Evolutionary conservation across 2,797 vertebrate species (phyloP).

Genomic region (Labeo calbasu): DNA sequence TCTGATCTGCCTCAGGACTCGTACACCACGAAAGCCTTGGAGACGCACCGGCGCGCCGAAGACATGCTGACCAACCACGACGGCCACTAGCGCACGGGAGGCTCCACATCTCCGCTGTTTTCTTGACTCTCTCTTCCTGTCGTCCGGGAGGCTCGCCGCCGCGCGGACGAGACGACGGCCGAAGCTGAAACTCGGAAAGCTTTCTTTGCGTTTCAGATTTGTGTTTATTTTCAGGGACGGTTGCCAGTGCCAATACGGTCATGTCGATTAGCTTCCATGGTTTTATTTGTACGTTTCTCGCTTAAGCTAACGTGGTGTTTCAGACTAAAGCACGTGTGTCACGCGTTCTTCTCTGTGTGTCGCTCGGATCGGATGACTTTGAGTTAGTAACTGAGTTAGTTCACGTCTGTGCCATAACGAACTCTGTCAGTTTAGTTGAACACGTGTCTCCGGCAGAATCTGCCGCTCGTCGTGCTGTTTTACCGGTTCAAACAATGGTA

Average conservation of each 20-base stretch:
- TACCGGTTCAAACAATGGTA: conserved; percentile 93
- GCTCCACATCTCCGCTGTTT: background rate
- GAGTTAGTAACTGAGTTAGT: conserved; percentile 72
- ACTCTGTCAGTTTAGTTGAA: conserved; percentile 72
- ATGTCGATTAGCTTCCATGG: conserved; percentile 65
- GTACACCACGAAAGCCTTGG: conserved; percentile 99
- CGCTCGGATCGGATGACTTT: background rate
- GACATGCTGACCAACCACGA: conserved; percentile 90
- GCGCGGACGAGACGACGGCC: background rate
- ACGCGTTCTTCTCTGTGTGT: conserved; percentile 17
- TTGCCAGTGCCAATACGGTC: conserved; percentile 78
- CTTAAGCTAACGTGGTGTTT: conserved; percentile 29
- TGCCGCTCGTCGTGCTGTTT: conserved; percentile 76
- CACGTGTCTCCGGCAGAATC: conserved; percentile 78
- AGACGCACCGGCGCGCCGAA: conserved; percentile 92
- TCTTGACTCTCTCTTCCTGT: background rate
- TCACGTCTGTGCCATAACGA: conserved; percentile 85
- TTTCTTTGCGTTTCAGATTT: conserved; percentile 12
- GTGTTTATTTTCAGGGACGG: conserved; percentile 65
- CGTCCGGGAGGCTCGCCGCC: background rate
- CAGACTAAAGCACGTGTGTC: conserved; percentile 5
- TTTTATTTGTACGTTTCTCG: conserved; percentile 61
- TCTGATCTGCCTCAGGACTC: conserved; percentile 99
- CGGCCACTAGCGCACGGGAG: conserved; percentile 84
- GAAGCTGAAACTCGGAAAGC: background rate